These are phyloP conservation scores for Cardiocondyla obscurior DNA, from an alignment of 1,140 invertebrate species.

Conservation along the genomic window DNA sequence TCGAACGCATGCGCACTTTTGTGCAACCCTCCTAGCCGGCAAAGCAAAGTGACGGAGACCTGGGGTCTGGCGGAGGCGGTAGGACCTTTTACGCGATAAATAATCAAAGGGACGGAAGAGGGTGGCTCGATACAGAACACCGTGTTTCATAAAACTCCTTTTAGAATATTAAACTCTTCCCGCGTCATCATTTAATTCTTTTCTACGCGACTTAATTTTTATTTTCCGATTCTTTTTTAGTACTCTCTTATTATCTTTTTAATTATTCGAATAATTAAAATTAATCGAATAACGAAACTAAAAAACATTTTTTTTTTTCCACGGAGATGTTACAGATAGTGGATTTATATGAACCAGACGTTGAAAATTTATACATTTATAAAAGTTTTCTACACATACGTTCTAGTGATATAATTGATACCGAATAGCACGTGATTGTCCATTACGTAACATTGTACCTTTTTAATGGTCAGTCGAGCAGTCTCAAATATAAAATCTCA, in stretches of 20 bases:
- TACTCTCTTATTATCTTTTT: background rate
- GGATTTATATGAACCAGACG: background rate
- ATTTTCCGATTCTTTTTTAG: background rate
- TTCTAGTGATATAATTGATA: constrained; percentile 29
- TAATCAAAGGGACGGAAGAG: constrained; percentile 35
- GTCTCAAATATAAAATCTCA: constrained; percentile 17
- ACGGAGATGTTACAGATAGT: background rate
- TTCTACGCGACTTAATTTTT: background rate
- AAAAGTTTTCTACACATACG: constrained; percentile 39
- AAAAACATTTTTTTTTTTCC: too few species aligned
- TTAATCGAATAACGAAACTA: background rate
- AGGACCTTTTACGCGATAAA: constrained; percentile 42
- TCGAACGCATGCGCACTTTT: constrained; percentile 67
- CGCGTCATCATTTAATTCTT: background rate
- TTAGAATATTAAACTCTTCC: constrained; percentile 6
- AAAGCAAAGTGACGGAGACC: background rate
- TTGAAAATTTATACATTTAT: constrained; percentile 17
- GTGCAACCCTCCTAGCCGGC: constrained; percentile 24
- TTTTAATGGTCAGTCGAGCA: background rate
- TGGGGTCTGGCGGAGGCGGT: background rate
- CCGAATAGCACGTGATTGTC: background rate
- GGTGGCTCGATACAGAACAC: background rate
- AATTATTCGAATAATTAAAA: background rate
- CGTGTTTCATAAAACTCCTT: background rate
- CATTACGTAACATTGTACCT: background rate